Base-by-base conservation (phyloP, 1,140 invertebrate genomes). In the Aricia agestis region DNA sequence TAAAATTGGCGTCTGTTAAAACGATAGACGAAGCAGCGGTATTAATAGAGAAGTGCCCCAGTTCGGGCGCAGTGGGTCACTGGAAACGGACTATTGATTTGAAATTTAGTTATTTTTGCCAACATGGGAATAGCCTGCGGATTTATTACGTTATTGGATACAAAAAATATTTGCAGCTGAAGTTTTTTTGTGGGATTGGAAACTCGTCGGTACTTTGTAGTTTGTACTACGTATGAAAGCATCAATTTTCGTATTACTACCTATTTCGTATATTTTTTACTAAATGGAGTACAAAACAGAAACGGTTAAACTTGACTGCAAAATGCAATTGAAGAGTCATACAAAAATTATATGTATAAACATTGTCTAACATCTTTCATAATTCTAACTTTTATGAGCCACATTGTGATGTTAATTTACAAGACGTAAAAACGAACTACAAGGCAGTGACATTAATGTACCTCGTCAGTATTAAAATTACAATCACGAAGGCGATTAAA, bases 91-190 rank as follows among this genome's bases (percentile, higher is more conserved):
- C 81, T 89, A 89, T 89, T 86, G 86, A 89, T 89, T 86, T 74
- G 79, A 78, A 76, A 81, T 78, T 81, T 72, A 78, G 85, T 81
- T 89, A 87, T 86, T 84, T 89, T 87, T 85, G 84, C 85, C 82
- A 80, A 81, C 77, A 76, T 70, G 68, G 73, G 74, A 63, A 63
- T 73, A 3, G 59, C 17, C 59, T 19, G 58, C 18, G 17, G 19
- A 63, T 63, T 63, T 63, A 25, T 63, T 63, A 17, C 45, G 45
- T 11, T 36, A 36, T 36, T 36, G 36, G 36, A 36, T 36, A 36
- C 36, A 36, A 36, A 36, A 36, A 36, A 36, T 36, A 36, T 36
- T 36, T 36, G 36, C 36, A 36, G 36, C 36, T 32, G 2, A 32
- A 32, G 32, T 32, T 36, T 36, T 36, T 36, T 36, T 36, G 5